A percentile compares a stretch with the other conserved stretches of the same genome.
Conservation (phyloP, 1,140 invertebrate species). For the Zaprionus inermis region DNA sequence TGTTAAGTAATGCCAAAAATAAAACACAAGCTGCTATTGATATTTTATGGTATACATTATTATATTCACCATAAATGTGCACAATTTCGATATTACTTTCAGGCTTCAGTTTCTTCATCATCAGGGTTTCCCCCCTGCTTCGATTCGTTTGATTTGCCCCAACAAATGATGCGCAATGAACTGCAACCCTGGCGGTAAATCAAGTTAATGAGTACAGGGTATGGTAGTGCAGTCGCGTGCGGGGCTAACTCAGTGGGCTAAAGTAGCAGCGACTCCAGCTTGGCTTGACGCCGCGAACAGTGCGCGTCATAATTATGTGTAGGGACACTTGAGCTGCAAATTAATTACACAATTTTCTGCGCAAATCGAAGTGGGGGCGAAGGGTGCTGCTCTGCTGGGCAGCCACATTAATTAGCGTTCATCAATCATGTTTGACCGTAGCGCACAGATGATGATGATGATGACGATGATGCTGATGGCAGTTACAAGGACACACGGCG, state of each 20-base stretch:
- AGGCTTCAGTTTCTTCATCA: too few relatives aligned
- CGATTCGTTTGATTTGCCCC: neutral
- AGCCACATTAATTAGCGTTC: constrained; percentile 79
- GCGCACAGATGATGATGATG: constrained; percentile 20
- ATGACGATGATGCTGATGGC: constrained; percentile 14
- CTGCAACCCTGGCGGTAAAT: neutral
- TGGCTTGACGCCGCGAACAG: neutral
- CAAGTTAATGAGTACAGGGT: constrained; percentile 14
- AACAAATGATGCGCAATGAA: constrained; percentile 16
- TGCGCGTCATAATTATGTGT: constrained; percentile 66
- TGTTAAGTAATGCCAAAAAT: neutral
- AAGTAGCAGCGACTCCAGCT: neutral
- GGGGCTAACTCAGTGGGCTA: neutral
- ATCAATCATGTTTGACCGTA: constrained; percentile 81
- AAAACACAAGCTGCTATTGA: neutral
- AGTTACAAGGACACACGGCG: constrained; percentile 54
- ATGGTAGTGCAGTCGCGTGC: neutral
- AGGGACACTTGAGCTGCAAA: constrained; percentile 68
- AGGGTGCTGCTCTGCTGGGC: constrained; percentile 4
- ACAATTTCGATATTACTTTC: neutral
- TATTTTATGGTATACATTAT: neutral
- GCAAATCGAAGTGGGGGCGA: constrained; percentile 20
- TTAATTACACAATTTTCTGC: constrained; percentile 75
- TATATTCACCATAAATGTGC: neutral
- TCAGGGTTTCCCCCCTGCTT: too few relatives aligned